phyloP scores from a whole-genome alignment of 2,113 vertebrate species.

The Apistogramma diplotaenia region DNA sequence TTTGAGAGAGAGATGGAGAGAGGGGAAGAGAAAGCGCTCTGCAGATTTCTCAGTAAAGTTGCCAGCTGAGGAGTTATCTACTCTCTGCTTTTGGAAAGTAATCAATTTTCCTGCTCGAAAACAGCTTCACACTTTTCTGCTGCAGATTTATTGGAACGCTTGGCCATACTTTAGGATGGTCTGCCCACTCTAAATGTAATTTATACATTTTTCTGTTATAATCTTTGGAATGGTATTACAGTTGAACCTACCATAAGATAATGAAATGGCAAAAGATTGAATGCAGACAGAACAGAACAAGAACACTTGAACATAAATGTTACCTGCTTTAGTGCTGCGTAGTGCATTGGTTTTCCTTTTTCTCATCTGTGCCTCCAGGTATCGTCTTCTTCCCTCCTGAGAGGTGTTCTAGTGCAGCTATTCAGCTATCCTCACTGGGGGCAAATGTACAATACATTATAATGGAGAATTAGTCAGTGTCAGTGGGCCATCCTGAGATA shows the following conservation, averaged over 20 bases:
- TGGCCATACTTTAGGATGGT: conserved; percentile 3
- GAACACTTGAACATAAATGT: background rate
- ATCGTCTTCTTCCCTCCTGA: background rate
- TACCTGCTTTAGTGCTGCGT: background rate
- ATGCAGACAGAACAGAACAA: background rate
- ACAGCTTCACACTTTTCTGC: conserved; percentile 32
- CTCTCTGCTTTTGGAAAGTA: conserved; percentile 39
- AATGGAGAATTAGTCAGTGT: background rate
- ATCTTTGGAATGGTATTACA: background rate
- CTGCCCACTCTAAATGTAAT: conserved; percentile 1
- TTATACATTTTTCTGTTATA: background rate
- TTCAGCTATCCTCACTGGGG: background rate
- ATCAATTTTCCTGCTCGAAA: conserved; percentile 60
- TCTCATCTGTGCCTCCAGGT: background rate
- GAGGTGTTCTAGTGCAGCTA: background rate
- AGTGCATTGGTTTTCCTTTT: background rate
- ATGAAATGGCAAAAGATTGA: background rate
- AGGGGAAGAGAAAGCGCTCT: conserved; percentile 17
- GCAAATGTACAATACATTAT: background rate
- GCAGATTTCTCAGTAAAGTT: conserved; percentile 38
- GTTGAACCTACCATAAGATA: background rate
- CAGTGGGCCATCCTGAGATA: background rate
- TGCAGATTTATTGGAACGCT: conserved; percentile 38
- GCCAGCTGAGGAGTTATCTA: conserved; percentile 59
- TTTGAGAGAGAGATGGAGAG: conserved; percentile 11